These are phyloP conservation scores for Melinopterus prodromus DNA, from an alignment of 2,888 invertebrate species.

Conservation along the genomic window DNA sequence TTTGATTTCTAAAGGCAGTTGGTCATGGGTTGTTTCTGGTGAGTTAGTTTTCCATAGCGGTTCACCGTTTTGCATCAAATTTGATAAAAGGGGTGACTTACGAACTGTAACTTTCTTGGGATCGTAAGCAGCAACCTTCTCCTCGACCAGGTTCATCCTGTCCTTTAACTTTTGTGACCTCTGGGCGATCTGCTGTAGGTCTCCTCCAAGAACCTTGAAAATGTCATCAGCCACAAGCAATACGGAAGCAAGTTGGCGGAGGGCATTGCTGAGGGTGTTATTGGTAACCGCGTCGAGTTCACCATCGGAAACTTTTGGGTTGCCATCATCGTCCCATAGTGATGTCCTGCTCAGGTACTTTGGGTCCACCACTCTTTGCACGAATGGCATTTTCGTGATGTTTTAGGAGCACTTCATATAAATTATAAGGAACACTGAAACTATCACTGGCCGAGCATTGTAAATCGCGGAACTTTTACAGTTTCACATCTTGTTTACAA, in stretches of 20 bases:
- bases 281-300: constrained; percentile 89
- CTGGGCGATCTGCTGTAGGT: constrained; percentile 77
- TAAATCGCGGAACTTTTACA: neutral
- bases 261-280: constrained; percentile 83
- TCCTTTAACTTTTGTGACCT: constrained; percentile 76
- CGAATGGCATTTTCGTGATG: constrained; percentile 79
- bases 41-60: neutral
- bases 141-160: constrained; percentile 75
- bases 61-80: neutral
- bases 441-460: neutral
- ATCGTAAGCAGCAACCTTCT: constrained; percentile 77
- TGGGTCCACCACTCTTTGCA: constrained; percentile 84
- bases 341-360: constrained; percentile 77
- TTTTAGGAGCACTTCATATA: neutral
- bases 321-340: constrained; percentile 68
- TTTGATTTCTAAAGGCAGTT: neutral
- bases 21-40: neutral
- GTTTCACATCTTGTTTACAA: constrained; percentile 6
- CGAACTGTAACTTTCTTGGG: constrained; percentile 93
- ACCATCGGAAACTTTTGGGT: constrained; percentile 70
- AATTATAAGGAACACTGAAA: neutral
- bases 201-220: constrained; percentile 80
- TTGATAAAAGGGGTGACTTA: constrained; percentile 67
- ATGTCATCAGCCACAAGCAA: constrained; percentile 86
- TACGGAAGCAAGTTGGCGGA: constrained; percentile 86